Percentiles rank a stretch among this genome's conserved stretches.
Evolutionary conservation across 2,797 vertebrate genomes (phyloP).

Genomic region (Synanceia verrucosa): DNA sequence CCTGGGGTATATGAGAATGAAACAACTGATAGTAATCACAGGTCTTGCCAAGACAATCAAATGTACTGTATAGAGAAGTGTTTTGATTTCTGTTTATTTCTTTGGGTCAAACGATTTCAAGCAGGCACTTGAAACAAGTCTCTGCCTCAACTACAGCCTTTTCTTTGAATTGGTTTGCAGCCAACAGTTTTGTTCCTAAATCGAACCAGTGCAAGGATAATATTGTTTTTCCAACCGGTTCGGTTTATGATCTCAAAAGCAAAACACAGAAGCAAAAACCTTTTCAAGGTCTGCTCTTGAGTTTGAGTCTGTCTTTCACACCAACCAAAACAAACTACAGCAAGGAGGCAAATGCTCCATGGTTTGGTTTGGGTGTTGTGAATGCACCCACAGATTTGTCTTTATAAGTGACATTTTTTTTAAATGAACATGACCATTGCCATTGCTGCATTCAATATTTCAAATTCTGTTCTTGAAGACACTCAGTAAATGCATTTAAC

Average conservation of each 20-base stretch:
- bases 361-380: background rate
- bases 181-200: background rate
- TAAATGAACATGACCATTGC: background rate
- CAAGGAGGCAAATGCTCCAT: background rate
- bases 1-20: conserved; percentile 33
- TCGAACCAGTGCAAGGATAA: background rate
- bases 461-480: background rate
- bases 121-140: background rate
- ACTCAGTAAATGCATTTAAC: background rate
- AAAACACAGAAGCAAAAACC: too few relatives aligned
- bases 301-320: background rate
- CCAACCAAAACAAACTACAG: background rate
- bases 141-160: background rate
- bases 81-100: conserved; percentile 40
- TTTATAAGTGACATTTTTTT: background rate
- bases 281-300: background rate
- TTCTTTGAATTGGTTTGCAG: background rate
- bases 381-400: background rate
- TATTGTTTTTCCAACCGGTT: background rate
- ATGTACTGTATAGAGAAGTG: conserved; percentile 24
- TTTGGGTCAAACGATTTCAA: conserved; percentile 1
- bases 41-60: conserved; percentile 42
- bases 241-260: background rate
- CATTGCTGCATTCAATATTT: background rate
- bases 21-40: conserved; percentile 36